A percentile compares a stretch with the other conserved stretches of the same genome.
These are phyloP conservation scores for Pinna nobilis DNA, from an alignment of 1,140 invertebrate genomes.

Conservation along the genomic window DNA sequence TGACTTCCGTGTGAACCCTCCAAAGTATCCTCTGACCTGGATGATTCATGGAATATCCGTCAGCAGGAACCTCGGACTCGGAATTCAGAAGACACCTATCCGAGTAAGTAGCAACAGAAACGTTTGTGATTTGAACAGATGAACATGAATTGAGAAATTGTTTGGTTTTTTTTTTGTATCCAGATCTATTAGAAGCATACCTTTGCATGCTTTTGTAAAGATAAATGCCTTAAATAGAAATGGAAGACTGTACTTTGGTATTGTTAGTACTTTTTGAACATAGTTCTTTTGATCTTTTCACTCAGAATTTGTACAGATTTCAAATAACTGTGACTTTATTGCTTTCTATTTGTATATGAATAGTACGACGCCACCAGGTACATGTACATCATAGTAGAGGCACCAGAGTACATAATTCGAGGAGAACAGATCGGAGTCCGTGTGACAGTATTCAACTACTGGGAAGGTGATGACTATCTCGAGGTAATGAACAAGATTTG, in stretches of 20 bases:
- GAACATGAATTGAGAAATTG: no score
- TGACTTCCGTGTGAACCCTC: conserved; percentile 89
- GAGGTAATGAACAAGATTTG: conserved; percentile 74
- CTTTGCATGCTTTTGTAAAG: no score
- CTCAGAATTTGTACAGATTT: no score
- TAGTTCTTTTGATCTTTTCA: no score
- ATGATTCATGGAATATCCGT: conserved; percentile 94
- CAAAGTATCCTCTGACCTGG: conserved; percentile 89
- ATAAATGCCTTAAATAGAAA: no score
- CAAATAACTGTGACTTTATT: no score
- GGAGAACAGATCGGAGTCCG: conserved; percentile 96
- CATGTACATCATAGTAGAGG: conserved; percentile 97
- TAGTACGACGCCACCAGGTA: conserved; percentile 84
- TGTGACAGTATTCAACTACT: conserved; percentile 95
- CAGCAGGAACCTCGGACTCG: conserved; percentile 89
- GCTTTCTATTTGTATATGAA: conserved; percentile 79
- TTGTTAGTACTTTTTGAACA: no score
- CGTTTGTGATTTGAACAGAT: not conserved
- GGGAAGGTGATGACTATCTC: conserved; percentile 83
- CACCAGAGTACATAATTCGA: conserved; percentile 87
- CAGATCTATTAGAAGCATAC: no score
- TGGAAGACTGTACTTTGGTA: no score
- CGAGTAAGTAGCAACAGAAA: conserved; percentile 76
- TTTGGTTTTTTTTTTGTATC: no score
- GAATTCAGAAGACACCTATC: conserved; percentile 86